A percentile compares a stretch with the other conserved stretches of the same genome.
phyloP scores from a whole-genome alignment of 2,888 invertebrate species.

The Apotomis capreana region DNA sequence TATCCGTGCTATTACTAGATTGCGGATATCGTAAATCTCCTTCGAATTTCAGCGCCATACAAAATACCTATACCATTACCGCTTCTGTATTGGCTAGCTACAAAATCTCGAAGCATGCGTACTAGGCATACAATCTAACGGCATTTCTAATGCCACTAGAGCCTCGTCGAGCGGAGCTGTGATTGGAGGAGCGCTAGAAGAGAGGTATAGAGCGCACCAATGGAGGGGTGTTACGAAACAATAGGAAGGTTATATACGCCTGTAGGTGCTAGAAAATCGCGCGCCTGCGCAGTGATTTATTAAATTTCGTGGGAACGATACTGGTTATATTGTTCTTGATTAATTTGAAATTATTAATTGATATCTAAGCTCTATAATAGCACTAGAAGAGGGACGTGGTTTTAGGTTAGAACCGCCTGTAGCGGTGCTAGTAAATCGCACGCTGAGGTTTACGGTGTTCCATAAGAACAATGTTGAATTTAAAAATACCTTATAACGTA shows the following conservation, averaged over 20 bases:
- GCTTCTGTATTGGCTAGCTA: conserved; percentile 20
- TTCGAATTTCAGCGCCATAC: conserved; percentile 19
- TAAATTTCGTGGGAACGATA: background rate
- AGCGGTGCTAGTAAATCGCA: too few relatives aligned
- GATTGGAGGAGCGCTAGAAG: conserved; percentile 67
- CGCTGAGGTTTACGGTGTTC: too few relatives aligned
- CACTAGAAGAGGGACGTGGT: too few relatives aligned
- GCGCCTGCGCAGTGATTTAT: conserved; percentile 45
- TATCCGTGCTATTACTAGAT: too few relatives aligned
- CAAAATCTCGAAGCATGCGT: conserved; percentile 24
- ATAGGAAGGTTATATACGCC: conserved; percentile 67
- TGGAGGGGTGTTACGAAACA: conserved; percentile 59
- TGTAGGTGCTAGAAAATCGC: conserved; percentile 52
- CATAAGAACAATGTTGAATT: too few relatives aligned
- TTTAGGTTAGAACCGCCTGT: too few relatives aligned
- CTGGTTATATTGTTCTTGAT: too few relatives aligned
- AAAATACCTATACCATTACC: conserved; percentile 1
- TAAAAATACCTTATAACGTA: too few relatives aligned
- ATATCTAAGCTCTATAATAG: too few relatives aligned
- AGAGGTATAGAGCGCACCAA: conserved; percentile 58
- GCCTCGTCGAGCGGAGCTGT: conserved; percentile 54
- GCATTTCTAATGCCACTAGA: conserved; percentile 64
- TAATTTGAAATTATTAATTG: too few relatives aligned
- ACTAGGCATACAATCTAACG: conserved; percentile 38
- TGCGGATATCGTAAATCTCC: conserved; percentile 51